Percentiles rank a stretch among this genome's conserved stretches.
phyloP scores from a whole-genome alignment of 1,140 invertebrate genomes.

The Globodera rostochiensis region DNA sequence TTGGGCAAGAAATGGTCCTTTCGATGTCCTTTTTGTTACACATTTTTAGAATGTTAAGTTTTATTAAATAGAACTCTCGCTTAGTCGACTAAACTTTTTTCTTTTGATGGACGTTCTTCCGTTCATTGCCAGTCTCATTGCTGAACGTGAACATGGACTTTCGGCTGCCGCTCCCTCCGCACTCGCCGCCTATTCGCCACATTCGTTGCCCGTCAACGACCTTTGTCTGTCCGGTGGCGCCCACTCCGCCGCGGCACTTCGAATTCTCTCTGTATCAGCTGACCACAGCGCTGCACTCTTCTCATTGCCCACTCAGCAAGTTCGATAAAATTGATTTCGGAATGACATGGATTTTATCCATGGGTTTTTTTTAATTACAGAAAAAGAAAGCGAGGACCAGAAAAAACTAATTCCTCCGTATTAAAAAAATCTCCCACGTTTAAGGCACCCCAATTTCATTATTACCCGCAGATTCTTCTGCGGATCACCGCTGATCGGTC shows the following conservation, averaged over 20 bases:
- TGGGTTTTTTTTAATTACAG: not conserved
- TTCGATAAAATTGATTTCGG: not conserved
- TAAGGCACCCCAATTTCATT: not conserved
- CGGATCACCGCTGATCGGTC: constrained; percentile 27
- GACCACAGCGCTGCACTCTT: constrained; percentile 27
- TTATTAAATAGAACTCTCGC: too few species aligned
- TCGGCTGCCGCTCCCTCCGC: not conserved
- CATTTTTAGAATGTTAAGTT: too few species aligned
- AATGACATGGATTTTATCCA: too few species aligned
- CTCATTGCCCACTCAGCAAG: constrained; percentile 19
- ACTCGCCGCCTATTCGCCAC: constrained; percentile 1
- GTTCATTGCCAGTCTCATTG: not conserved
- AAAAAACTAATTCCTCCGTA: too few species aligned
- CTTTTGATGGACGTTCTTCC: not conserved
- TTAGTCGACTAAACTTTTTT: not conserved
- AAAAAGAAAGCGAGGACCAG: not conserved
- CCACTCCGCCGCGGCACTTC: constrained; percentile 4
- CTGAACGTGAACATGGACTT: not conserved
- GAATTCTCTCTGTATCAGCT: constrained; percentile 28
- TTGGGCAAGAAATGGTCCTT: too few species aligned
- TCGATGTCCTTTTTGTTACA: too few species aligned
- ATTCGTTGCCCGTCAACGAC: constrained; percentile 18
- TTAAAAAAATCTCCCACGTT: too few species aligned
- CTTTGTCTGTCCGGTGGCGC: not conserved
- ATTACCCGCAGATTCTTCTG: constrained; percentile 13